Evolutionary conservation across 2,797 vertebrate species (phyloP).

Genomic region (Melanogrammus aeglefinus): DNA sequence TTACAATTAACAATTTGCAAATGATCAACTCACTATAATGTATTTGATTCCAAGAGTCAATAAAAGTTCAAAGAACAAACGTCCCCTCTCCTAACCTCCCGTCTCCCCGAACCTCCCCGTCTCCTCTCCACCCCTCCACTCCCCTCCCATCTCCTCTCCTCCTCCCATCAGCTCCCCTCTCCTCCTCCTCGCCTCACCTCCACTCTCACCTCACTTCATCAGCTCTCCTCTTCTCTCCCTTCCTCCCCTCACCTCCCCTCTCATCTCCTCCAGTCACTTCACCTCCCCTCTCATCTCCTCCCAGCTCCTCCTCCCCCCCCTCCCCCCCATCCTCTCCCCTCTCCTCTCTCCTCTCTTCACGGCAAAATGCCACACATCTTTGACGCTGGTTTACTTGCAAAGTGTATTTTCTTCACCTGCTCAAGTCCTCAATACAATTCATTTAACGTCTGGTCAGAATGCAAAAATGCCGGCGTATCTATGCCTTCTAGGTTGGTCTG

Average conservation of each 20-base stretch:
- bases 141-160: no score
- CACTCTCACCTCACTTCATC: no score
- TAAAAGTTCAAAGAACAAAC: not conserved
- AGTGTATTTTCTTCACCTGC: not conserved
- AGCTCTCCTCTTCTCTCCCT: no score
- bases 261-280: no score
- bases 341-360: not conserved
- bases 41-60: not conserved
- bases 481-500: not conserved
- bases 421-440: not conserved
- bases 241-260: no score
- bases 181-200: no score
- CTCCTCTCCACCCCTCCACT: no score
- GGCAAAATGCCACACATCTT: not conserved
- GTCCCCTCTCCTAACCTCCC: no score
- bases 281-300: not conserved
- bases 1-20: not conserved
- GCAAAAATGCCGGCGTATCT: conserved; percentile 40
- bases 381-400: not conserved
- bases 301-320: no score
- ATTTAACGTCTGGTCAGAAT: not conserved
- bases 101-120: no score
- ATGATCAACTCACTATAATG: not conserved
- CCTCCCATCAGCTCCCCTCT: no score
- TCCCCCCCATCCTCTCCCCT: no score